Evolutionary conservation across 2,888 invertebrate genomes (phyloP).

Genomic region (Corythucha ciliata): DNA sequence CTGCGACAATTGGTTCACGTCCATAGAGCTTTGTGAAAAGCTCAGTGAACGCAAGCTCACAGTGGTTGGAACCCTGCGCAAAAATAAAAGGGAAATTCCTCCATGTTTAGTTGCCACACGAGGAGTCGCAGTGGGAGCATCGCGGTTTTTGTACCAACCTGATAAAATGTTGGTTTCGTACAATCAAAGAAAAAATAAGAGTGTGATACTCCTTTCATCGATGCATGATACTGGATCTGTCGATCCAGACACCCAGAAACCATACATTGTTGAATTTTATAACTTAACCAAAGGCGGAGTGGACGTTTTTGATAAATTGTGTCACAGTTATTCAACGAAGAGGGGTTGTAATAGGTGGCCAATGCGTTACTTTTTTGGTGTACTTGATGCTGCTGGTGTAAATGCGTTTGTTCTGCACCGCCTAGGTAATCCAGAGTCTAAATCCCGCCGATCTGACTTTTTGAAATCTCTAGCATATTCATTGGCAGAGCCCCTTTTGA

Average conservation of each 20-base stretch:
- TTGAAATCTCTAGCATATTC: conserved; percentile 12
- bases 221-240: conserved; percentile 13
- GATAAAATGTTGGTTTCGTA: conserved; percentile 13
- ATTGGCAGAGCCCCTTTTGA: conserved; percentile 11
- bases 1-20: conserved; percentile 29
- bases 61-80: conserved; percentile 29
- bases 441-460: conserved; percentile 5
- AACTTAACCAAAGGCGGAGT: conserved; percentile 13
- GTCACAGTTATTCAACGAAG: conserved; percentile 12
- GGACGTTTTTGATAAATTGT: conserved; percentile 16
- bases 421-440: background rate
- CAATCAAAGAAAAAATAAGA: conserved; percentile 9
- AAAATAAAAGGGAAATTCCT: conserved; percentile 38
- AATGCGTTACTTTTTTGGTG: conserved; percentile 17
- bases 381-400: conserved; percentile 12
- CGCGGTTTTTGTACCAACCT: conserved; percentile 17
- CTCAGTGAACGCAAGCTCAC: conserved; percentile 29
- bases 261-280: conserved; percentile 14
- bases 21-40: conserved; percentile 18
- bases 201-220: conserved; percentile 9
- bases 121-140: conserved; percentile 2
- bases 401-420: conserved; percentile 9
- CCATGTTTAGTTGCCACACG: conserved; percentile 18
- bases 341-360: conserved; percentile 11
- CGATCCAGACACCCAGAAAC: conserved; percentile 8